Percentiles rank a stretch among this genome's conserved stretches.
phyloP scores from a whole-genome alignment of 2,888 invertebrate species.

The Drosophila bunnanda region DNA sequence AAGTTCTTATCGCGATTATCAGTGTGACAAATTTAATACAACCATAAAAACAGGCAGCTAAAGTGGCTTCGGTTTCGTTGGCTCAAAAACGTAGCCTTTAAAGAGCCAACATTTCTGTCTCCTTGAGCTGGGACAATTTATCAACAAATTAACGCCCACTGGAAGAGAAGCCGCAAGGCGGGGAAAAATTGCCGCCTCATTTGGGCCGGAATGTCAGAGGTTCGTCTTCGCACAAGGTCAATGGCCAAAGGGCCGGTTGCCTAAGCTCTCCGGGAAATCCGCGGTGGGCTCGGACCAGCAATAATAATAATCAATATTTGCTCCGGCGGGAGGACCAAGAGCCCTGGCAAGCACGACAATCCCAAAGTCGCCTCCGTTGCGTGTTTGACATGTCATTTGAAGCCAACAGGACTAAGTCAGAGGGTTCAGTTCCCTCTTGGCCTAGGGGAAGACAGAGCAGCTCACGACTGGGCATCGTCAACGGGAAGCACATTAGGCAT shows the following conservation, averaged over 20 bases:
- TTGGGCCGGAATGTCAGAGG: conserved; percentile 54
- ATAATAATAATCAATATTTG: conserved; percentile 73
- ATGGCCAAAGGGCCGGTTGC: conserved; percentile 47
- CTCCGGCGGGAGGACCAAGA: conserved; percentile 24
- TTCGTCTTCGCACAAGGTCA: conserved; percentile 57
- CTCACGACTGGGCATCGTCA: conserved; percentile 55
- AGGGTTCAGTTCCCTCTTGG: conserved; percentile 26
- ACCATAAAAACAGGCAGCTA: conserved; percentile 24
- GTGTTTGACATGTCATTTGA: conserved; percentile 76
- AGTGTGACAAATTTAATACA: conserved; percentile 58
- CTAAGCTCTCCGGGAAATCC: conserved; percentile 64
- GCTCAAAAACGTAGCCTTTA: conserved; percentile 14
- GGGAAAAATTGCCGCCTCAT: conserved; percentile 57
- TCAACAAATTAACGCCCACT: conserved; percentile 60
- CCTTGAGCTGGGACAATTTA: conserved; percentile 52
- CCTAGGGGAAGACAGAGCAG: conserved; percentile 1
- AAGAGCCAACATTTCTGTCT: conserved; percentile 15
- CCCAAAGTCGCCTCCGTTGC: conserved; percentile 58
- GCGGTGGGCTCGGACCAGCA: conserved; percentile 60
- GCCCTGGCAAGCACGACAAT: conserved; percentile 24
- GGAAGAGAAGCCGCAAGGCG: conserved; percentile 14
- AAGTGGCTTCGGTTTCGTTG: neutral
- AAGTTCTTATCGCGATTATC: conserved; percentile 56
- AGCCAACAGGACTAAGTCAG: conserved; percentile 54
- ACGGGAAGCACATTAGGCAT: conserved; percentile 76